These are phyloP conservation scores for Cyanistes caeruleus DNA, from an alignment of 2,113 vertebrate genomes.

Conservation along the genomic window DNA sequence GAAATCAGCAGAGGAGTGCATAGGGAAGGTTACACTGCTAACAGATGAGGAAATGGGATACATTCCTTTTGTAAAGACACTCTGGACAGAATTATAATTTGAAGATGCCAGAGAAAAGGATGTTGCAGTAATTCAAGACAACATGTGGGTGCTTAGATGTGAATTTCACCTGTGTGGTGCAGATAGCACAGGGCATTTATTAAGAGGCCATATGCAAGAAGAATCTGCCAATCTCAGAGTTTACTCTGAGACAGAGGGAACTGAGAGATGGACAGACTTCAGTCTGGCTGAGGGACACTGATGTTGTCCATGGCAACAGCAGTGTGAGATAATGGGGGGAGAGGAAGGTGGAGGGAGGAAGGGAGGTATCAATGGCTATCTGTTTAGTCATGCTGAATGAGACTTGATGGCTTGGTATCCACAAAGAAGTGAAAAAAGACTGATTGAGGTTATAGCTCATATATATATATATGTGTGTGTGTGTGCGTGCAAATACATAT, in stretches of 20 bases:
- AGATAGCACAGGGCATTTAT: neutral
- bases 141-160: neutral
- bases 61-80: neutral
- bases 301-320: neutral
- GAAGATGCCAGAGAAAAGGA: neutral
- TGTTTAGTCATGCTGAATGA: neutral
- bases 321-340: neutral
- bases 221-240: neutral
- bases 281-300: neutral
- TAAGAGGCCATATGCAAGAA: neutral
- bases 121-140: neutral
- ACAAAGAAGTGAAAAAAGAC: neutral
- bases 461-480: neutral
- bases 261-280: neutral
- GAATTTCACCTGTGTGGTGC: neutral
- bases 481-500: neutral
- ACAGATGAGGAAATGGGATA: neutral
- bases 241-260: neutral
- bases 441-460: neutral
- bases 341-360: neutral
- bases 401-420: neutral
- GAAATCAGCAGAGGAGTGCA: accelerated
- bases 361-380: neutral
- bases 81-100: neutral
- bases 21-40: neutral